These are phyloP conservation scores for Poecilia latipinna DNA, from an alignment of 2,113 vertebrate species.

Conservation along the genomic window DNA sequence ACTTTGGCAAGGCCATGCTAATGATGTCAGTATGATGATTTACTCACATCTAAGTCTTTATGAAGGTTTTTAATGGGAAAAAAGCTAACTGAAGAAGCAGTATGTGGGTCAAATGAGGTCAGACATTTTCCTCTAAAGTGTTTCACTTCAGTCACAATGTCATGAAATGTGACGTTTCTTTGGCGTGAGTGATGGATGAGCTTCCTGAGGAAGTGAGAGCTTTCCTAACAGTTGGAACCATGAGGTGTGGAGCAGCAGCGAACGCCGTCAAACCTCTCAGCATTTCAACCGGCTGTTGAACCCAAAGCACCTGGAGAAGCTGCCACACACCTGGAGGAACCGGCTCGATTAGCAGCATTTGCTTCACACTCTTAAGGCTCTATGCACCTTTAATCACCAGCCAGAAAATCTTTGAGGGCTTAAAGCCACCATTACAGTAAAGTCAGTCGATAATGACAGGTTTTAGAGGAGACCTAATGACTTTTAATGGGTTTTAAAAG, in stretches of 20 bases:
- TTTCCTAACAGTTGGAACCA: slow-evolving; percentile 28
- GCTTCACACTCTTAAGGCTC: slow-evolving; percentile 30
- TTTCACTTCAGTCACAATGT: not conserved
- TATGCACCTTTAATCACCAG: slow-evolving; percentile 68
- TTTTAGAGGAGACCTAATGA: slow-evolving; percentile 75
- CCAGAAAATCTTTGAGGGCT: slow-evolving; percentile 79
- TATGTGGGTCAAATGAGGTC: not conserved
- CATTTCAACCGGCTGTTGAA: slow-evolving; percentile 4
- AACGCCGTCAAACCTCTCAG: slow-evolving; percentile 29
- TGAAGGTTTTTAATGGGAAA: slow-evolving; percentile 6
- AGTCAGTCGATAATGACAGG: slow-evolving; percentile 81
- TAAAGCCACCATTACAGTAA: slow-evolving; percentile 80
- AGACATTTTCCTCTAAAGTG: not conserved
- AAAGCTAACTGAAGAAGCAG: not conserved
- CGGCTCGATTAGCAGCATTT: slow-evolving; percentile 59
- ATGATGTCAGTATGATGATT: slow-evolving; percentile 48
- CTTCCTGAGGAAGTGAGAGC: slow-evolving; percentile 2
- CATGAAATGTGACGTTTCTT: not conserved
- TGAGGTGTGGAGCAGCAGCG: not conserved
- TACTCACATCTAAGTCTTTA: slow-evolving; percentile 12
- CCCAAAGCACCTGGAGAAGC: slow-evolving; percentile 4
- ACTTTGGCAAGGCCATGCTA: slow-evolving; percentile 29
- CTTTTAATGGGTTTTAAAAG: slow-evolving; percentile 81
- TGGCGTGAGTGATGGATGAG: not conserved
- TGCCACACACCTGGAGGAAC: slow-evolving; percentile 57